Percentiles rank a stretch among this genome's conserved stretches.
These are phyloP conservation scores for Heliocidaris erythrogramma DNA, from an alignment of 35 echinoderm and acorn worm genomes.

Conservation along the genomic window DNA sequence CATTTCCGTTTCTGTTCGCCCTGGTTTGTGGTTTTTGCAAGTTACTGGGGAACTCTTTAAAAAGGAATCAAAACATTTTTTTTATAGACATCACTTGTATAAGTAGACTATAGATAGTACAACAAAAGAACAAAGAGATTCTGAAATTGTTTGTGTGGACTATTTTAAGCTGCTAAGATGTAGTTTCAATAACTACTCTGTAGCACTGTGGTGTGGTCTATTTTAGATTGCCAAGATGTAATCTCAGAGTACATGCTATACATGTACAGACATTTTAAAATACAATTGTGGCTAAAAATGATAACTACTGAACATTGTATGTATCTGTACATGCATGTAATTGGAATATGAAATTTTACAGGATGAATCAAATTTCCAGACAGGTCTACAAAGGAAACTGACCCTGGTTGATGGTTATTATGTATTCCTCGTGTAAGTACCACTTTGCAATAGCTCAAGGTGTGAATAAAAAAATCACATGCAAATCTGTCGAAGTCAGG, in stretches of 20 bases:
- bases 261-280: background rate
- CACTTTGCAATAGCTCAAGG: background rate
- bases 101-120: background rate
- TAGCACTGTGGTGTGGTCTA: background rate
- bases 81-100: background rate
- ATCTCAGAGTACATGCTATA: background rate
- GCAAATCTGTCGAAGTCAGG: background rate
- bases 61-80: no score
- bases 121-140: no score
- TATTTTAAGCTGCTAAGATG: background rate
- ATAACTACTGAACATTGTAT: no score
- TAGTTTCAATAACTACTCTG: background rate
- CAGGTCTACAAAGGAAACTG: background rate
- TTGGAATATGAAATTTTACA: background rate
- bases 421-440: background rate
- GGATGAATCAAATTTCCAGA: conserved; percentile 10
- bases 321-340: no score
- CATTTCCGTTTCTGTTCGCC: no score
- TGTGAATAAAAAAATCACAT: background rate
- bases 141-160: background rate
- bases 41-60: no score
- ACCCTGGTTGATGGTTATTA: background rate
- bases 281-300: no score
- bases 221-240: background rate
- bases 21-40: no score